Conservation (phyloP, 2,797 vertebrate species). For the Schizothorax lantsangensis region DNA sequence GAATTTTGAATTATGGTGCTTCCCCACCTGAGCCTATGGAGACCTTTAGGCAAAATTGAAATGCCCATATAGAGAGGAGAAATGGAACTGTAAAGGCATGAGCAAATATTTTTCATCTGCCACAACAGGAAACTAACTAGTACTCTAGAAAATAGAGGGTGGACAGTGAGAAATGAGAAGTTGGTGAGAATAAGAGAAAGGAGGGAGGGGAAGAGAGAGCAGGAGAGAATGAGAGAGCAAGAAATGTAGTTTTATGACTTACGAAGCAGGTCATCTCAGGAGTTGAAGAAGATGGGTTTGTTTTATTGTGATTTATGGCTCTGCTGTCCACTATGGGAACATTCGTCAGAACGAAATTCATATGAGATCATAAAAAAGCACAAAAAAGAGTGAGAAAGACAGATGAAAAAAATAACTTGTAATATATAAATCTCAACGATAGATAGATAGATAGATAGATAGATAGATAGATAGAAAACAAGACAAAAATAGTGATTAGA, state of each 20-base stretch:
- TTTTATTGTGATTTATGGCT: constrained; percentile 65
- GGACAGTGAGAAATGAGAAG: constrained; percentile 40
- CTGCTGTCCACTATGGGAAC: constrained; percentile 46
- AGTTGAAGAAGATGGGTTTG: constrained; percentile 63
- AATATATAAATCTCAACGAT: constrained; percentile 26
- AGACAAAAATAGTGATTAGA: too few relatives aligned
- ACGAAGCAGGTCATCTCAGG: constrained; percentile 57
- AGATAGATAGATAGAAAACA: too few relatives aligned
- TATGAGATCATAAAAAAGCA: constrained; percentile 34
- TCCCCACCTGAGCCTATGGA: not conserved
- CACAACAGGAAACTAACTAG: constrained; percentile 33
- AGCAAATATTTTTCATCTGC: constrained; percentile 43
- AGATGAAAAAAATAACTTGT: constrained; percentile 6
- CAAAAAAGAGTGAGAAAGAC: constrained; percentile 43
- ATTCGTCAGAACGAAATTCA: constrained; percentile 55
- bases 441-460: too few relatives aligned
- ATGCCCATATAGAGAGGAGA: constrained; percentile 7
- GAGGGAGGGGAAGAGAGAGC: constrained; percentile 44
- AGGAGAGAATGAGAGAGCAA: constrained; percentile 45
- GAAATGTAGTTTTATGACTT: constrained; percentile 58
- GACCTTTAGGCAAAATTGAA: constrained; percentile 34
- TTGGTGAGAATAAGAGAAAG: constrained; percentile 20
- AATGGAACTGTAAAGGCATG: constrained; percentile 12
- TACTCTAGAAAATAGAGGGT: constrained; percentile 36
- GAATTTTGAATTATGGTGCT: constrained; percentile 37